Base-by-base conservation (phyloP, 1,140 invertebrate species). In the Drosophila tani region DNA sequence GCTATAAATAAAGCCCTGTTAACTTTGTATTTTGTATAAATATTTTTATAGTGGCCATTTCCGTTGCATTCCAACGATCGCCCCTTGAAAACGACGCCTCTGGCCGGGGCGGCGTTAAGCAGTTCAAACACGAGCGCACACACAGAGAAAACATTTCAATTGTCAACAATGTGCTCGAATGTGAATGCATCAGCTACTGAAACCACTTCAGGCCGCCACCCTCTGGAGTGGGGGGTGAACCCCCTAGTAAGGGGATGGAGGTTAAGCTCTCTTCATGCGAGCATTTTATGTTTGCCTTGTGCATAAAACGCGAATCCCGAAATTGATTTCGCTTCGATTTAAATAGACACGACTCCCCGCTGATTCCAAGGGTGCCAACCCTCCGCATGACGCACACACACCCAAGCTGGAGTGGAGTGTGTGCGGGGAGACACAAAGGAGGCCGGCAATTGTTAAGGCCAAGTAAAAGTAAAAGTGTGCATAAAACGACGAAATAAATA, bases 241-340 rank as follows among this genome's bases (percentile, higher is more conserved):
- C 32, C 7, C 29, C 24, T 19, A 27, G 14, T 29, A 29, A 24
- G 19, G 27, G 8, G 19, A 2, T 7, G 5, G 3, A 53, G 60
- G 56, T 58, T 77, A 67, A 87, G 81, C 83, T 73, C 69, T 76
- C 75, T 81, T 87, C 79, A 87, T 76, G 83, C 67, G 83, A 67
- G 64, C 77, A 80, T 87, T 86, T 86, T 86, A 87, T 86, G 80
- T 86, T 82, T 76, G 76, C 76, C 55, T 63, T 87, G 79, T 80
- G 83, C 79, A 86, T 86, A 87, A 86, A 86, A 87, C 79, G 79
- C 75, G 80, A 87, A 66, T 87, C 51, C 82, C 75, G 47, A 87
- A 86, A 86, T 86, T 86, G 83, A 87, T 86, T 86, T 86, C 71
- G 68, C 83, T 82, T 79, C 83, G 83, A 86, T 87, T 86, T 86